Evolutionary conservation across 2,113 vertebrate genomes (phyloP), one percentile per base, ranked within the genome.

Genomic region (Colinus virginianus): DNA sequence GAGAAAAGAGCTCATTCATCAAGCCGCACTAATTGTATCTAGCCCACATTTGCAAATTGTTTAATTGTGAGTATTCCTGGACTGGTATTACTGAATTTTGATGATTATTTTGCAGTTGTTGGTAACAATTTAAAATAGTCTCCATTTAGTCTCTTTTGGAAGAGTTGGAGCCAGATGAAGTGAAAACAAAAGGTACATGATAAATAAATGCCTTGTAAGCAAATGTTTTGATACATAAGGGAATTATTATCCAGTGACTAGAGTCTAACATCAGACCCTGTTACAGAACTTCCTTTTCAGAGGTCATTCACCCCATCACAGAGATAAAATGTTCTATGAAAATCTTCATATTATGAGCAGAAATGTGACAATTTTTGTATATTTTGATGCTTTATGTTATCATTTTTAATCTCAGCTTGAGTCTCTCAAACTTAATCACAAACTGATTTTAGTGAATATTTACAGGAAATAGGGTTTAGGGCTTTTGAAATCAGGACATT

Each of bases 71-170:
- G 51, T 25, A 40, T 62, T 94, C 53, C 59, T 77, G 70, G 36
- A 48, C 53, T 61, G 32, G 28, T 87, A 68, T 82, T 69, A 59
- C 42, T 66, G 66, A 69, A 75, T 87, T 28, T 69, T 7, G 20
- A 76, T 48, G 43, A 86, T 88, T 88, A 66, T 88, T 90, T 79
- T 74, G 67, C 45, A 69, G 71, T 68, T 66, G 45, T 48, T 92
- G 45, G 30, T 77, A 72, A 88, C 7, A 72, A 86, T 88, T 86
- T 88, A 92, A 92, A 90, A 66, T 40, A 64, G 36, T 59, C 6
- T 66, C 25, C 3, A 23, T 77, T 84, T 76, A 69, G 78, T 84
- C 42, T 63, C 34, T n/a, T 93, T 83, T 32, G 51, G 49, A 80
- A 48, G 70, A 81, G 32, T 26, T 82, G 70, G 90, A 92, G 55